Base-by-base conservation (phyloP, 2,797 vertebrate species). In the Delichon dasypus region DNA sequence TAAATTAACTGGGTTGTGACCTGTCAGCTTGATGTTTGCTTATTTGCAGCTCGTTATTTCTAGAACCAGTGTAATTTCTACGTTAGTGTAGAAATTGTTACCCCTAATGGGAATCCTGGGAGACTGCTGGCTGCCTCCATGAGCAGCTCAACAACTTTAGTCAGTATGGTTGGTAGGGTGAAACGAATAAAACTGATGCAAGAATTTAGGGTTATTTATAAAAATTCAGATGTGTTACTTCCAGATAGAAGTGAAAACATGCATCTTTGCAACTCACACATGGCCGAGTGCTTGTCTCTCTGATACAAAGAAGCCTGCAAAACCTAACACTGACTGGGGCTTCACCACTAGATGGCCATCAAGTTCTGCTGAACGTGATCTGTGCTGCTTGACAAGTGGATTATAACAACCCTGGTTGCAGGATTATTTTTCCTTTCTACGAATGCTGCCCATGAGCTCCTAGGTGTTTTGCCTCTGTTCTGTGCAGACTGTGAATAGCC, bases 301-400 rank as follows among this genome's bases (percentile, higher is more conserved):
- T 30, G 27, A 54, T 9, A 57, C 11, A 74, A 70, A 45, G 38
- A 74, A 29, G 13, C 5, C 53, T 68, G 40, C 38, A 45, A 19
- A 40, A 61, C 10, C 6, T 47, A 93, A 75, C 62, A 84, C 42
- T 23, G n/a, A 60, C 36, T 8, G 55, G 22, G 26, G 38, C 54
- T 91, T 45, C 40, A 4, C 97, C 97, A 97, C 94, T 72, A 98
- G 97, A 84, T 97, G 97, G 97, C 96, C 77, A 66, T 89, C 70
- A 34, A 72, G 94, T 48, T 77, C 95, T 94, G 79, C 60, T 30
- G 62, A 94, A 67, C 0, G 0, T 9, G 22, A 47, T 58, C 32
- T 19, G 10, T 0, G 4, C 45, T 47, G 26, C 40, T 16, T 9
- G 45, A 34, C 2, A 18, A 17, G 71, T 2, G 22, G 19, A 73